Evolutionary conservation across 92 coral and sea anemone genomes (phyloP).

Genomic region (Porites cylindrica): DNA sequence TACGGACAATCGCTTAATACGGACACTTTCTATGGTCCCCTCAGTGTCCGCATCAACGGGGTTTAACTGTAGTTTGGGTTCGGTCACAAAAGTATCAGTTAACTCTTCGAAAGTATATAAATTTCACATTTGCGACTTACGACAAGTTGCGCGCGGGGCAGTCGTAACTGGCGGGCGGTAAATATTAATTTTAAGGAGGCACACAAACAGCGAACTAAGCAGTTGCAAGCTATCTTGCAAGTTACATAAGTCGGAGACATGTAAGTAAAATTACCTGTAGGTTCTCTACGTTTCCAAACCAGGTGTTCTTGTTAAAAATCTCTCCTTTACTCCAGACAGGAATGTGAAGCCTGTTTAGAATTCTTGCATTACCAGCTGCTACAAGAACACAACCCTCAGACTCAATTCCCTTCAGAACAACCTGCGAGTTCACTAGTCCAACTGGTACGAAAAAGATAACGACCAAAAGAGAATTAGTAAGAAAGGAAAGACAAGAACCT

Average conservation of each 20-base stretch:
- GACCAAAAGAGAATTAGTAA: not conserved
- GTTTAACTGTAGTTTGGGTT: no score
- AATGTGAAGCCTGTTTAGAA: slow-evolving; percentile 88
- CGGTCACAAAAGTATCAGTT: no score
- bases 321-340: slow-evolving; percentile 97
- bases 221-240: not conserved
- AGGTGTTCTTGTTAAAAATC: slow-evolving; percentile 93
- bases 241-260: not conserved
- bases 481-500: not conserved
- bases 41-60: no score
- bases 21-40: no score
- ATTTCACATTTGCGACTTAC: no score
- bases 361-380: slow-evolving; percentile 91
- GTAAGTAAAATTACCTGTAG: slow-evolving; percentile 70
- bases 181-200: no score
- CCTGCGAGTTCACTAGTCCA: slow-evolving; percentile 96
- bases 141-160: no score
- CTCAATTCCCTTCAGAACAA: slow-evolving; percentile 92
- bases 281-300: slow-evolving; percentile 96
- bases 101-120: no score
- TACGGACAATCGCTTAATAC: no score
- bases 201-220: not conserved
- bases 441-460: slow-evolving; percentile 50
- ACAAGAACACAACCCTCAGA: slow-evolving; percentile 94
- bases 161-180: no score